phyloP scores from a whole-genome alignment of 2,888 invertebrate genomes.

The Chelonus formosanus region DNA sequence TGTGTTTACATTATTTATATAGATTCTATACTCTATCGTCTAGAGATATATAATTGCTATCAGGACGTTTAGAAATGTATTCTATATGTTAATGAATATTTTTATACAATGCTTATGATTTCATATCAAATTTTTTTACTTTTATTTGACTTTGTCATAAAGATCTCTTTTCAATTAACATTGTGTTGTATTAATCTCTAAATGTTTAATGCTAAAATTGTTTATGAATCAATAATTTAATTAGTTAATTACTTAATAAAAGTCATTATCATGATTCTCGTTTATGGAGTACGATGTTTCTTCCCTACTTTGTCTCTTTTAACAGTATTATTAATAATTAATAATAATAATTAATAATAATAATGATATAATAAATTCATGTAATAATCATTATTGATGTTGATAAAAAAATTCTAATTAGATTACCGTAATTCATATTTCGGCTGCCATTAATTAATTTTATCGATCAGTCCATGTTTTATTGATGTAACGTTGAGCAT shows the following conservation, averaged over 20 bases:
- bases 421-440: slow-evolving; percentile 18
- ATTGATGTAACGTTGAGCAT: slow-evolving; percentile 17
- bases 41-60: slow-evolving; percentile 21
- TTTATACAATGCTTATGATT: slow-evolving; percentile 18
- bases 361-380: too few relatives aligned
- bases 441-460: slow-evolving; percentile 9
- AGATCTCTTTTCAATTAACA: neutral
- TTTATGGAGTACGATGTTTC: too few relatives aligned
- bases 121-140: slow-evolving; percentile 22
- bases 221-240: too few relatives aligned
- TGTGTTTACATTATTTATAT: slow-evolving; percentile 11
- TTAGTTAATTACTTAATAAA: too few relatives aligned
- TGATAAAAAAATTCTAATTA: slow-evolving; percentile 9
- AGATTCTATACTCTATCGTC: slow-evolving; percentile 9
- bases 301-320: too few relatives aligned
- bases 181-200: neutral
- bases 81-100: slow-evolving; percentile 20
- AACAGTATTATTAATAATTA: neutral
- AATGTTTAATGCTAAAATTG: too few relatives aligned
- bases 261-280: too few relatives aligned
- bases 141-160: slow-evolving; percentile 2
- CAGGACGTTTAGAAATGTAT: slow-evolving; percentile 28
- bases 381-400: too few relatives aligned
- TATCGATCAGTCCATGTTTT: slow-evolving; percentile 23
- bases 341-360: neutral